Percentiles rank a stretch among this genome's conserved stretches.
Evolutionary conservation across 2,888 invertebrate species (phyloP).

Genomic region (Deroplatys truncata): DNA sequence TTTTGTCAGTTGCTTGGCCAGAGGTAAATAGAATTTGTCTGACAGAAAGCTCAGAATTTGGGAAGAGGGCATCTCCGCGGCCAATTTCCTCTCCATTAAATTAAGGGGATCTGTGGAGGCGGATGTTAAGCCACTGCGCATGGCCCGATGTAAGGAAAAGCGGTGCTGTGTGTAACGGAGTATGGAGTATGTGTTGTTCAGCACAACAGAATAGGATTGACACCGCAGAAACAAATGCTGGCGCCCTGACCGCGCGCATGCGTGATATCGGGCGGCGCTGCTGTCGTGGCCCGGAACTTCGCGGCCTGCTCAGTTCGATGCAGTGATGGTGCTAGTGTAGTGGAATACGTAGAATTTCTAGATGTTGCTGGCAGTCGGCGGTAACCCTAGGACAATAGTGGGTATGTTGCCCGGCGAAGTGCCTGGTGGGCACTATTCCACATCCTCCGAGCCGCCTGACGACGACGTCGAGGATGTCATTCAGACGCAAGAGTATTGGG

Average conservation of each 20-base stretch:
- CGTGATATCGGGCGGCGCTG: not conserved
- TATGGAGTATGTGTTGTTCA: not conserved
- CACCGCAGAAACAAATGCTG: not conserved
- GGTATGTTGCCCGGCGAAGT: slow-evolving; percentile 50
- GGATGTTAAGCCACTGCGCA: not conserved
- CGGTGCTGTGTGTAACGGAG: not conserved
- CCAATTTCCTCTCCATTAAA: not conserved
- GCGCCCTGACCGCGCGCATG: not conserved
- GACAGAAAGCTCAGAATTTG: no score
- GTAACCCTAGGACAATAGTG: slow-evolving; percentile 51
- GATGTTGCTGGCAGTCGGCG: slow-evolving; percentile 54
- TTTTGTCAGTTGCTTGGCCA: no score
- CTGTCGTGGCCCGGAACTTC: not conserved
- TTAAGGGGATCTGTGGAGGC: no score
- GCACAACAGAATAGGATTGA: not conserved
- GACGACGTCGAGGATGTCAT: slow-evolving; percentile 33
- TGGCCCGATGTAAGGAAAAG: not conserved
- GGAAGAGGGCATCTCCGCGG: no score
- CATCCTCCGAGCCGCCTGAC: slow-evolving; percentile 31
- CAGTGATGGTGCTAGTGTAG: not conserved
- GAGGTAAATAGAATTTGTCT: no score
- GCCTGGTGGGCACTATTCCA: slow-evolving; percentile 30
- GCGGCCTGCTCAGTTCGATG: not conserved
- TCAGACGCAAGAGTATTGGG: slow-evolving; percentile 35
- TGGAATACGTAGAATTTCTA: not conserved